Evolutionary conservation across 2,797 vertebrate genomes (phyloP).

Genomic region (Esox lucius): DNA sequence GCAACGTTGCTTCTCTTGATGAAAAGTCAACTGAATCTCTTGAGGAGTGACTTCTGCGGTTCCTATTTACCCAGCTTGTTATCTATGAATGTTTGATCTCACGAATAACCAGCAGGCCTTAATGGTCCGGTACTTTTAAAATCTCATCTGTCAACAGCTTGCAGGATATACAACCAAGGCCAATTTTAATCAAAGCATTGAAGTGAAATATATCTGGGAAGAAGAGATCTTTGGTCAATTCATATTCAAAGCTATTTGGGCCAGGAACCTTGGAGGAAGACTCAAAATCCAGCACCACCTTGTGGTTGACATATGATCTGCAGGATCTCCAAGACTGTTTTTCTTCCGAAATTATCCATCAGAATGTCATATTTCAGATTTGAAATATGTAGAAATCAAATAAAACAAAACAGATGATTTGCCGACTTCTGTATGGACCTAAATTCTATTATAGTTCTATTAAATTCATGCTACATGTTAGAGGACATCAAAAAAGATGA

Average conservation of each 20-base stretch:
- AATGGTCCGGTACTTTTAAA: not conserved
- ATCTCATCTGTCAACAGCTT: not conserved
- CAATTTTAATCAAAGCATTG: not conserved
- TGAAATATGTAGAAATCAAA: no score
- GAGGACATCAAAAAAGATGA: no score
- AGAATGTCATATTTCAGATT: no score
- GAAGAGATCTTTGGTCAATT: conserved; percentile 95
- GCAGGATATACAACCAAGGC: not conserved
- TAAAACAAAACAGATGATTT: no score
- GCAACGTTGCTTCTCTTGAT: no score
- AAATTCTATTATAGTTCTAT: no score
- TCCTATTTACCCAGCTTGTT: no score
- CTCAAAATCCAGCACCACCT: conserved; percentile 87
- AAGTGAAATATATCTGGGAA: conserved; percentile 71
- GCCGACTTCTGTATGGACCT: no score
- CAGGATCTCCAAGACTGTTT: conserved; percentile 77
- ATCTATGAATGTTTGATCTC: not conserved
- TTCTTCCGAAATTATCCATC: no score
- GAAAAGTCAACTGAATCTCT: no score
- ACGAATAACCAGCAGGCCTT: not conserved
- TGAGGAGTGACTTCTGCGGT: no score
- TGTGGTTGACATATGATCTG: conserved; percentile 93
- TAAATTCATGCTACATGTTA: no score
- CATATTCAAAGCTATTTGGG: conserved; percentile 90
- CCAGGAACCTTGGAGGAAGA: conserved; percentile 75